phyloP scores from a whole-genome alignment of 2,113 vertebrate genomes.

The Podarcis muralis region DNA sequence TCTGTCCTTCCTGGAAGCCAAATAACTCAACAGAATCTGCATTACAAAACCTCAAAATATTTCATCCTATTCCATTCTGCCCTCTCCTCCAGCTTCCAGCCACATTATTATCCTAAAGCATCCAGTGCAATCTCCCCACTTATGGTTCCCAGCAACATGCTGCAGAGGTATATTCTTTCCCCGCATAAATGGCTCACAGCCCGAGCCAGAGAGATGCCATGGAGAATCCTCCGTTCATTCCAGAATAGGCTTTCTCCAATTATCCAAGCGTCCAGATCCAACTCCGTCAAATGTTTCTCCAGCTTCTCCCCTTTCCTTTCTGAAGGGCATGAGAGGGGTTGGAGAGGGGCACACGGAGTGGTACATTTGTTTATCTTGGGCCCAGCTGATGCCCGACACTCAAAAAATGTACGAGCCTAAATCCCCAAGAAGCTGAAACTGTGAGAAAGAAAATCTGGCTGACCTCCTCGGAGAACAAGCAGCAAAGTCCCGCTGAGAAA shows the following conservation, averaged over 20 bases:
- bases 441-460: slow-evolving; percentile 82
- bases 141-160: too few relatives aligned
- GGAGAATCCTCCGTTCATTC: background rate
- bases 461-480: slow-evolving; percentile 74
- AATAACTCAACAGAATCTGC: too few relatives aligned
- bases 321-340: background rate
- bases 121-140: too few relatives aligned
- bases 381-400: slow-evolving; percentile 55
- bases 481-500: slow-evolving; percentile 74
- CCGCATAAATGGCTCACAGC: background rate
- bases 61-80: too few relatives aligned
- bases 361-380: slow-evolving; percentile 76
- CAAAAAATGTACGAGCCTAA: slow-evolving; percentile 70
- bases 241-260: background rate
- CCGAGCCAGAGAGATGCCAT: background rate
- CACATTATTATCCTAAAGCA: too few relatives aligned
- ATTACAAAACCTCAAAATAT: too few relatives aligned
- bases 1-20: too few relatives aligned
- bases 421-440: slow-evolving; percentile 76
- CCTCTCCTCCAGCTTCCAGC: too few relatives aligned
- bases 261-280: background rate
- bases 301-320: slow-evolving; percentile 39
- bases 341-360: slow-evolving; percentile 47
- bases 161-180: background rate
- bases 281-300: background rate